phyloP scores from a whole-genome alignment of 2,797 vertebrate genomes.

The Coregonus ussuriensis region DNA sequence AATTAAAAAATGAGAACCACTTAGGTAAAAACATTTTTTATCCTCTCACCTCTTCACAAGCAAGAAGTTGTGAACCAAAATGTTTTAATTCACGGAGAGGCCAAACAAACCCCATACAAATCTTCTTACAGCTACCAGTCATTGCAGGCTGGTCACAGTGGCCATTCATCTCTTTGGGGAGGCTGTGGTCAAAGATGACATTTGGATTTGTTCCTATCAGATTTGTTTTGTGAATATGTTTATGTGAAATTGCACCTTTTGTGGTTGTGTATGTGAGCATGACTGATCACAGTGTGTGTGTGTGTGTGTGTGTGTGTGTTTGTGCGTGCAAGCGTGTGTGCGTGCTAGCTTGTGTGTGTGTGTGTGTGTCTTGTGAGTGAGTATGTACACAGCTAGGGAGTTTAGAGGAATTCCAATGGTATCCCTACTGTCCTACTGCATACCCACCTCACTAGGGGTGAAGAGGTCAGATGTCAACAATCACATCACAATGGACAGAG shows the following conservation, averaged over 20 bases:
- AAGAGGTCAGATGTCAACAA: slow-evolving; percentile 78
- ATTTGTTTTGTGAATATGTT: neutral
- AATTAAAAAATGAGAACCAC: neutral
- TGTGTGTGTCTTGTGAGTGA: neutral
- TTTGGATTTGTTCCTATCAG: neutral
- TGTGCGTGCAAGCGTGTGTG: too few relatives aligned
- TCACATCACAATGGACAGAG: slow-evolving; percentile 77
- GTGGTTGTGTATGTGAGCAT: slow-evolving; percentile 32
- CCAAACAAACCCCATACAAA: neutral
- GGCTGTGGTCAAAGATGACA: neutral
- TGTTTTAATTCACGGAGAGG: neutral
- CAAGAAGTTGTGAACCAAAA: neutral
- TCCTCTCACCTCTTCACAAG: neutral
- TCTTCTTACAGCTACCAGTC: too few relatives aligned
- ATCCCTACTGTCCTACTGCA: neutral
- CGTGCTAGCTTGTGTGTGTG: neutral
- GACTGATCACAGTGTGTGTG: slow-evolving; percentile 28
- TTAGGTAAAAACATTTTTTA: neutral
- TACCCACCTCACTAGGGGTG: neutral
- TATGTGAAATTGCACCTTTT: neutral
- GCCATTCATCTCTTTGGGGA: neutral
- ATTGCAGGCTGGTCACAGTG: neutral
- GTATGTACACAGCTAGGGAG: slow-evolving; percentile 1
- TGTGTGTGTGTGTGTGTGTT: too few relatives aligned
- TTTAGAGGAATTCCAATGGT: neutral